Evolutionary conservation across 2,113 vertebrate genomes (phyloP).

Genomic region (Ptilorrhoa leucosticta): DNA sequence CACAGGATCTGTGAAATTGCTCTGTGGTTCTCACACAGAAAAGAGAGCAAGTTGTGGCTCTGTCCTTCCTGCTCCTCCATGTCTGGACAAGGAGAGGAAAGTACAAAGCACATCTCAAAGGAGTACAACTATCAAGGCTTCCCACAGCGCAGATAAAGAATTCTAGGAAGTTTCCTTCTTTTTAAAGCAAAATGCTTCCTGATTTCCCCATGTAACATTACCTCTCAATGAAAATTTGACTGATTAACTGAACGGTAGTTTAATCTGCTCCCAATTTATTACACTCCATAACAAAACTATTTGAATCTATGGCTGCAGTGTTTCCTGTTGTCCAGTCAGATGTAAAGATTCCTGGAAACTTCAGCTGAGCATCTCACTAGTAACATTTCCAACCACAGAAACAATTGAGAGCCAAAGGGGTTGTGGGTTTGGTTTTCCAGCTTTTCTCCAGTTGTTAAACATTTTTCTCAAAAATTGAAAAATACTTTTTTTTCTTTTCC

Average conservation of each 20-base stretch:
- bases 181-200: neutral
- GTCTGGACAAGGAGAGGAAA: neutral
- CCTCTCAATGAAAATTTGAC: neutral
- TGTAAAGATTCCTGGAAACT: neutral
- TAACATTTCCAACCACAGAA: neutral
- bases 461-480: neutral
- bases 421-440: neutral
- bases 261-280: neutral
- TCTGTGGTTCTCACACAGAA: neutral
- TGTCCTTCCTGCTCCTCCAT: neutral
- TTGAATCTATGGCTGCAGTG: neutral
- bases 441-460: neutral
- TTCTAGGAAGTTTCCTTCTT: constrained; percentile 1
- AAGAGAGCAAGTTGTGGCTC: neutral
- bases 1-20: neutral
- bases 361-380: neutral
- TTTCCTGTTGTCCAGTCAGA: neutral
- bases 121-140: neutral
- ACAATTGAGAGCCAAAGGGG: neutral
- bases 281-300: neutral
- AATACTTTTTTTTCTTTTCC: neutral
- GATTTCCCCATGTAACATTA: neutral
- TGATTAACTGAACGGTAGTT: neutral
- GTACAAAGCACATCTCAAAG: neutral
- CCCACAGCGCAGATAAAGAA: neutral